Base-by-base conservation (phyloP, 2,113 vertebrate genomes). In the Coptodon bakossiorum region DNA sequence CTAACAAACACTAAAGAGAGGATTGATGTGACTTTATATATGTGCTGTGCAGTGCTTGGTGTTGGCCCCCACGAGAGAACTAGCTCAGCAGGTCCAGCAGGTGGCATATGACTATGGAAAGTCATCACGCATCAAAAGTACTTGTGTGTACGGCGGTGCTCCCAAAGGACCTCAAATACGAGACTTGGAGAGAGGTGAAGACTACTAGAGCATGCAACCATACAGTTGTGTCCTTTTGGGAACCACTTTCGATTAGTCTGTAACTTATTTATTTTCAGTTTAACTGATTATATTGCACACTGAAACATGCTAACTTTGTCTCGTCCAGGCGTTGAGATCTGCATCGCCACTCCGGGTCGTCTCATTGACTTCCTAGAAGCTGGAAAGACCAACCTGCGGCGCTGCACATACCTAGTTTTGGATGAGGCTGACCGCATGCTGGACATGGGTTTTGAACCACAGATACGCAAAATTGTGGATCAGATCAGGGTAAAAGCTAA, bases 401-500 rank as follows among this genome's bases (percentile, higher is more conserved):
- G 98, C 38, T 99, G 99, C 95, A 99, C 99, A 0, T 99, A 99
- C 89, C 97, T 99, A 17, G 99, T 99, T 52, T 93, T 99, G 88
- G 98, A 99, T 83, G 99, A 99, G 89, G 98, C 99, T 31, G 99
- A 99, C 91, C 97, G 99, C 84, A 99, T 99, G 99, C 93, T 99
- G 95, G 98, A 99, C 94, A 99, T 99, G 99, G 98, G 98, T 73
- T 99, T 99, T 89, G 98, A 99, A 80, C 98, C 99, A 17, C 99
- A 99, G 91, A 99, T 99, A 61, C 98, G 98, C 94, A 99, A 99
- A 96, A 99, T 99, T 71, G 97, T 99, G 59, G 99, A 99, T 86
- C 99, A 99, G 89, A 99, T 99, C 89, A 95, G 99, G 96, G 99
- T 99, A 89, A 0, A 97, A 16, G 45, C 73, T 52, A 12, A 78